phyloP scores from a whole-genome alignment of 92 coral and sea anemone species.

The Epizoanthus ramosus region DNA sequence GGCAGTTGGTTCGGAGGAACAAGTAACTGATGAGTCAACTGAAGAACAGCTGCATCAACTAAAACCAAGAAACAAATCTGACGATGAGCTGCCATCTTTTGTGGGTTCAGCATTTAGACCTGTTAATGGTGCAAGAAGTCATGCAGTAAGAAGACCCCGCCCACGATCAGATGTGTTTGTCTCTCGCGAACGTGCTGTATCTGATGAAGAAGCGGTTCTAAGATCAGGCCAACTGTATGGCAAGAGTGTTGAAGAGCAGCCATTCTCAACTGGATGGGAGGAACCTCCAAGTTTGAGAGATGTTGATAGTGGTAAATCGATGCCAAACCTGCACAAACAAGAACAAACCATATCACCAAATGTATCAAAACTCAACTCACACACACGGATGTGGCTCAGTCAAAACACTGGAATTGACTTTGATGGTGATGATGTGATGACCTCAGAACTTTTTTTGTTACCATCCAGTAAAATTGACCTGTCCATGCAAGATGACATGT shows the following conservation, averaged over 20 bases:
- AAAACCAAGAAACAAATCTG: background rate
- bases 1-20: constrained; percentile 6
- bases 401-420: constrained; percentile 81
- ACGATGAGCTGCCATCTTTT: constrained; percentile 14
- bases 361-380: constrained; percentile 74
- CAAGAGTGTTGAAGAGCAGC: background rate
- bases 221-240: background rate
- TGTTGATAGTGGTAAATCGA: constrained; percentile 75
- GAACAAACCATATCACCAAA: constrained; percentile 50
- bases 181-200: constrained; percentile 18
- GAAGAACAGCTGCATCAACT: constrained; percentile 25
- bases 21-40: constrained; percentile 13
- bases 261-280: constrained; percentile 38
- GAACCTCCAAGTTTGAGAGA: constrained; percentile 57
- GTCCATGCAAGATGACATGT: constrained; percentile 61
- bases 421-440: constrained; percentile 58
- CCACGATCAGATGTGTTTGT: constrained; percentile 50
- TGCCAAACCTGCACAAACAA: constrained; percentile 75
- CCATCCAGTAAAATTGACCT: constrained; percentile 83
- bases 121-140: constrained; percentile 3
- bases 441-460: constrained; percentile 73
- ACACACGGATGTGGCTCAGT: constrained; percentile 85
- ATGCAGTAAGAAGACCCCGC: constrained; percentile 24
- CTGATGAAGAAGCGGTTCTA: constrained; percentile 48
- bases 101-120: constrained; percentile 23